Percentiles rank a stretch among this genome's conserved stretches.
Evolutionary conservation across 1,140 invertebrate species (phyloP).

Genomic region (Oppia nitens): DNA sequence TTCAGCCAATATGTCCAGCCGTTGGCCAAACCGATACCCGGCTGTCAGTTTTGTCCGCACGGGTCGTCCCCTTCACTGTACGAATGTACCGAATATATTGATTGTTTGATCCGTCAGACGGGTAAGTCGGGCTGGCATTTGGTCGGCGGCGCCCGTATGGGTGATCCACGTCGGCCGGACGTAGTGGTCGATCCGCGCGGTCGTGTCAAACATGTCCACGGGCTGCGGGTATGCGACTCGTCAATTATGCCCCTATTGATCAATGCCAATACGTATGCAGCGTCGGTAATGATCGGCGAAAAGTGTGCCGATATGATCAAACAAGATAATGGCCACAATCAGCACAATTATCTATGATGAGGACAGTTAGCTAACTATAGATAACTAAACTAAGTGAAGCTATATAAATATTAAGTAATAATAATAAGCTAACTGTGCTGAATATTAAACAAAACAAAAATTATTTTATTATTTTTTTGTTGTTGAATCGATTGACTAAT

Average conservation of each 20-base stretch:
- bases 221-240: slow-evolving; percentile 34
- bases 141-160: slow-evolving; percentile 50
- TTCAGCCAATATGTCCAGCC: neutral
- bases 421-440: too few relatives aligned
- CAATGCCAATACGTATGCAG: slow-evolving; percentile 59
- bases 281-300: slow-evolving; percentile 66
- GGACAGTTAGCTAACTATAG: too few relatives aligned
- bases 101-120: slow-evolving; percentile 62
- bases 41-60: slow-evolving; percentile 28
- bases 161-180: slow-evolving; percentile 42
- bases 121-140: slow-evolving; percentile 60
- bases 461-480: too few relatives aligned
- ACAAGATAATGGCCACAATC: slow-evolving; percentile 17
- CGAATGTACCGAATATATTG: slow-evolving; percentile 59
- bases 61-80: slow-evolving; percentile 55
- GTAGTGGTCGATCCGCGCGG: slow-evolving; percentile 65
- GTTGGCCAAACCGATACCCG: neutral
- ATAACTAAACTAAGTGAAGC: too few relatives aligned
- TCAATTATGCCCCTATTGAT: slow-evolving; percentile 39
- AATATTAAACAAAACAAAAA: too few relatives aligned
- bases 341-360: too few relatives aligned
- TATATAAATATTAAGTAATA: too few relatives aligned
- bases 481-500: too few relatives aligned
- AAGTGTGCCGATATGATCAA: slow-evolving; percentile 66
- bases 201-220: slow-evolving; percentile 25